Conservation (phyloP, 2,888 invertebrate species). For the Tetheella fluctuosa region DNA sequence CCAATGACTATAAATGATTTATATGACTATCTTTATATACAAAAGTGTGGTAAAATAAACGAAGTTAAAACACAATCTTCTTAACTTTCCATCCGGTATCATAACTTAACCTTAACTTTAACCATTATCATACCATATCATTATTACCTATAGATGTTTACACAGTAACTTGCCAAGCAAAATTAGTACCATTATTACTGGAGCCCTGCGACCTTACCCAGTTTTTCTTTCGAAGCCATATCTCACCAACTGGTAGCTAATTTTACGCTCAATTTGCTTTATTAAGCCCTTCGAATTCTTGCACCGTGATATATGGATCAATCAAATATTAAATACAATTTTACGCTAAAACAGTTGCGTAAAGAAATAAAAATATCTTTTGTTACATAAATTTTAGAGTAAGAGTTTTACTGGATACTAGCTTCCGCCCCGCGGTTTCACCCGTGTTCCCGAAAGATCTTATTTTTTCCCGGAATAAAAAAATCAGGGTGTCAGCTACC, state of each 20-base stretch:
- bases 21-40: too few relatives aligned
- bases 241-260: conserved; percentile 44
- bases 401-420: too few relatives aligned
- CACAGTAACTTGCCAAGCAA: conserved; percentile 20
- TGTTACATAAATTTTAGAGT: too few relatives aligned
- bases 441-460: too few relatives aligned
- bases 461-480: too few relatives aligned
- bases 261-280: conserved; percentile 57
- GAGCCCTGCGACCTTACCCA: conserved; percentile 17
- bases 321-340: conserved; percentile 26
- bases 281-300: conserved; percentile 44
- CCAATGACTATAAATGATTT: too few relatives aligned
- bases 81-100: neutral
- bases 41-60: too few relatives aligned
- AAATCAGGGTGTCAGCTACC: too few relatives aligned
- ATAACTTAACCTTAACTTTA: neutral
- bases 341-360: neutral
- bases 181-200: neutral
- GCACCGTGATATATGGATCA: conserved; percentile 46
- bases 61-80: too few relatives aligned
- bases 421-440: too few relatives aligned
- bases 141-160: conserved; percentile 14
- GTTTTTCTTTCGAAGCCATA: conserved; percentile 35
- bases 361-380: neutral
- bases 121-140: conserved; percentile 15